A percentile compares a stretch with the other conserved stretches of the same genome.
phyloP scores from a whole-genome alignment of 2,797 vertebrate species.

The Myiotriccus ornatus region DNA sequence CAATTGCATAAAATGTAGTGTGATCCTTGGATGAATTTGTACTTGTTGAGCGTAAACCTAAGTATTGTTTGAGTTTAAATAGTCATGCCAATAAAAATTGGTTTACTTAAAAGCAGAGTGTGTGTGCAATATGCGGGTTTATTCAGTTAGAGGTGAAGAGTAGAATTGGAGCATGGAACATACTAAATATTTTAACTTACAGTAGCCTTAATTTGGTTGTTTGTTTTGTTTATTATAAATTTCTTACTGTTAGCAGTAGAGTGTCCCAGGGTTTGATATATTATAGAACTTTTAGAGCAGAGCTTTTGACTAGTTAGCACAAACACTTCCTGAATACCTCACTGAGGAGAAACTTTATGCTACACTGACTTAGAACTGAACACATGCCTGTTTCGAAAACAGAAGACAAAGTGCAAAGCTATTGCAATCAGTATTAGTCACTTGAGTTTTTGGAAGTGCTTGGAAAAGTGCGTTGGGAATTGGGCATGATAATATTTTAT shows the following conservation, averaged over 20 bases:
- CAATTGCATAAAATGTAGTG: not conserved
- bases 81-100: not conserved
- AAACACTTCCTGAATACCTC: not conserved
- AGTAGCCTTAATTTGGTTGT: not conserved
- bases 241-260: not conserved
- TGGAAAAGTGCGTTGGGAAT: not conserved
- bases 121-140: not conserved
- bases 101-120: not conserved
- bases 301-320: not conserved
- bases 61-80: not conserved
- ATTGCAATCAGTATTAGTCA: not conserved
- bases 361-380: not conserved
- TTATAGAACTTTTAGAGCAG: not conserved
- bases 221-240: not conserved
- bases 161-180: not conserved
- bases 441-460: not conserved
- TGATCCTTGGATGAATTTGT: not conserved
- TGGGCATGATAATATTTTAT: not conserved
- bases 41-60: not conserved
- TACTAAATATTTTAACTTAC: not conserved
- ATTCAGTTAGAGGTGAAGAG: not conserved
- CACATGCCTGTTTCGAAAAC: not conserved
- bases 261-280: not conserved
- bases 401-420: not conserved
- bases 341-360: not conserved